Evolutionary conservation across 2,888 invertebrate genomes (phyloP).

Genomic region (Ophonus ardosiacus): DNA sequence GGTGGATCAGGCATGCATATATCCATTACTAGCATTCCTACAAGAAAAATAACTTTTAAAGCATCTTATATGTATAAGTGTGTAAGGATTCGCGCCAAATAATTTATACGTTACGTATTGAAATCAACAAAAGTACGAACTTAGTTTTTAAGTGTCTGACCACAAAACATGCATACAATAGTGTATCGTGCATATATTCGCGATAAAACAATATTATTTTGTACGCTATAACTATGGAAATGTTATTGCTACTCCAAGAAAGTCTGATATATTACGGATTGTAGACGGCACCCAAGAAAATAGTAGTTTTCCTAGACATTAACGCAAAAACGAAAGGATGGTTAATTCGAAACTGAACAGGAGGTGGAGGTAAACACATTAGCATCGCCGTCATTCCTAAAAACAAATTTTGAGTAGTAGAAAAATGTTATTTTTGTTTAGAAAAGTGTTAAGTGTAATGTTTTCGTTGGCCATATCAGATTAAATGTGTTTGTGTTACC

Average conservation of each 20-base stretch:
- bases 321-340: slow-evolving; percentile 11
- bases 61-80: too few species aligned
- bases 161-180: too few species aligned
- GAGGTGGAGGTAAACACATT: slow-evolving; percentile 62
- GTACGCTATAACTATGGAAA: too few species aligned
- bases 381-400: slow-evolving; percentile 55
- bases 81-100: too few species aligned
- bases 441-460: not conserved
- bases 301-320: not conserved
- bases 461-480: slow-evolving; percentile 7
- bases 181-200: too few species aligned
- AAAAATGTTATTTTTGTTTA: not conserved
- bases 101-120: too few species aligned
- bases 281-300: not conserved
- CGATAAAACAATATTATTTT: too few species aligned
- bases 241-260: not conserved
- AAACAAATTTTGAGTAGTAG: not conserved
- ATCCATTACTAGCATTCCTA: slow-evolving; percentile 30
- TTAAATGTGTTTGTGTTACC: not conserved
- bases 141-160: too few species aligned
- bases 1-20: slow-evolving; percentile 11
- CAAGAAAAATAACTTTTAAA: not conserved
- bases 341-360: slow-evolving; percentile 68
- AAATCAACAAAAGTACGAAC: too few species aligned
- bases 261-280: not conserved